phyloP scores from a whole-genome alignment of 2,113 vertebrate genomes.

The Martes martes region DNA sequence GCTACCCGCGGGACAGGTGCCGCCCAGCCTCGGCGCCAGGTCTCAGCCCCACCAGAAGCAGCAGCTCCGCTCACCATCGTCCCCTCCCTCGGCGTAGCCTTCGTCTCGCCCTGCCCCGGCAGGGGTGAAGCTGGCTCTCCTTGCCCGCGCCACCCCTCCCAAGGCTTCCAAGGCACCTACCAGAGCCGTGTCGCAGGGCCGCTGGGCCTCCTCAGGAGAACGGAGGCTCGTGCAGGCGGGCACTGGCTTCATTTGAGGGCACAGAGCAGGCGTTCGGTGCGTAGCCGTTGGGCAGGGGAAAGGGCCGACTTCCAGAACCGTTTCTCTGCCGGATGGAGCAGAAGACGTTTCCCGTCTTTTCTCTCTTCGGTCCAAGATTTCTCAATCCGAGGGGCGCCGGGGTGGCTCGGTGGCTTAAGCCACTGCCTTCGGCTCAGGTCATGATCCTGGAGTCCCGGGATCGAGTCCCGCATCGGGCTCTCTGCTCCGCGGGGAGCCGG shows the following conservation, averaged over 20 bases:
- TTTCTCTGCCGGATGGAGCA: neutral
- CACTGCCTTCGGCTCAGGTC: too few species aligned
- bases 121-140: neutral
- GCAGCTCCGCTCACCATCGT: too few species aligned
- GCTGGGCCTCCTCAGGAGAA: neutral
- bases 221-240: neutral
- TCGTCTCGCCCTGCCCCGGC: neutral
- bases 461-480: too few species aligned
- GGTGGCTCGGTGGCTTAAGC: too few species aligned
- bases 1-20: neutral
- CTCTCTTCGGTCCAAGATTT: neutral
- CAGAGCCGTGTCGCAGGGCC: too few species aligned
- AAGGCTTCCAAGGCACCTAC: fast-evolving
- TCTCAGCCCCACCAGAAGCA: neutral
- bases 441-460: too few species aligned
- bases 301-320: fast-evolving
- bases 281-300: fast-evolving
- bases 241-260: neutral
- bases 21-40: neutral
- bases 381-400: neutral
- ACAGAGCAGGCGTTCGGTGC: neutral
- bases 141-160: neutral
- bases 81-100: neutral
- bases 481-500: too few species aligned
- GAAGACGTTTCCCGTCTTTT: neutral